Evolutionary conservation across 2,113 vertebrate genomes (phyloP), one percentile per base, ranked within the genome.

Genomic region (Monarcha castaneiventris): DNA sequence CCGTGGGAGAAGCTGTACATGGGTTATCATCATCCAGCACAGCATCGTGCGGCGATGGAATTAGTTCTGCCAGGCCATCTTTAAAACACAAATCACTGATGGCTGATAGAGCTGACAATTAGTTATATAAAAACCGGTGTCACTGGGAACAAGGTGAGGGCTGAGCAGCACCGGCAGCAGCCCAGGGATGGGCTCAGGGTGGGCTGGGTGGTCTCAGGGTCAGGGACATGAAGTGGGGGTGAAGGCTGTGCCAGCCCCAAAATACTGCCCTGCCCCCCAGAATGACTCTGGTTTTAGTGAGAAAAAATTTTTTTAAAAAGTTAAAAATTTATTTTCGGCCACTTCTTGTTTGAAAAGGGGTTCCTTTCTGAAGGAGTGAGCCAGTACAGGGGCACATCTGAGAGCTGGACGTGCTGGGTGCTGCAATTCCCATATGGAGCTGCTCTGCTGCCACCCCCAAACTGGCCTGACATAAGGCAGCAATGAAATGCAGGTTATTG

Each of bases 41-140:
- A 49, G 94, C 62, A 10, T 4, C 27, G 55, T 11, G 72, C 58
- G 58, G 75, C 7, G 49, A 41, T 51, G 90, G 90, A 96, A 95
- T 96, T 88, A 94, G 85, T 84, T 84, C 73, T 96, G 56, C 92
- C 88, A 71, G 85, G 81, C 81, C 75, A 90, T 78, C 82, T 93
- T 85, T 88, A 82, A 46, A 51, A 44, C 93, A 94, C 94, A 85
- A 94, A 72, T 82, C 84, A 27, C 89, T 29, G 43, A 85, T 76
- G 92, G 61, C 79, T 90, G 87, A 72, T 95, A 77, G 33, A 88
- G 56, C 43, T 86, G 80, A 79, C 78, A 83, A 80, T 91, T 79
- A 72, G 87, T 90, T 84, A 51, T 61, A 59, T 21, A 51, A 55
- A 83, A 84, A 13, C 2, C 39, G 26, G 77, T 2, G 4, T 22